Evolutionary conservation across 2,888 invertebrate genomes (phyloP), one percentile per base, ranked within the genome.

Genomic region (Linyphia triangularis): DNA sequence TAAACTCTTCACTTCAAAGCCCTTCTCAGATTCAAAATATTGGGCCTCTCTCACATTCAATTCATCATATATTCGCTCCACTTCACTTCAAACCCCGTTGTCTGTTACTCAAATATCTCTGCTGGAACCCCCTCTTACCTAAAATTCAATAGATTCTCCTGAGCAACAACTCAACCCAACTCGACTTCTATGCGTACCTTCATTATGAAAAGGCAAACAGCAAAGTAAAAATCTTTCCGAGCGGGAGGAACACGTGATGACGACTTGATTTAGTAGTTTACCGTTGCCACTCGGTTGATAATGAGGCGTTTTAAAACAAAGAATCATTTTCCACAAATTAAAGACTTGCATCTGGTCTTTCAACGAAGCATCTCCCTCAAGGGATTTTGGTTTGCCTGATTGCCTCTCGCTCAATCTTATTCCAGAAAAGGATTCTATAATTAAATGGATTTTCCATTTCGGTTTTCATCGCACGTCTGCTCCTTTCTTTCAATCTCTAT

Each of bases 281-380:
- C 43, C 24, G 40, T 61, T 22, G 24, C 61, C 59, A 61, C 30
- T 51, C 40, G 9, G 37, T 13, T 61, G 61, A 69, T 22, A 40
- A 78, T 70, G 81, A 82, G 28, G 28, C 70, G 59, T 28, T 72
- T 82, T 82, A 61, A 82, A 82, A 82, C 69, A 82, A 82, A 82
- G 70, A 70, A 82, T 61, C 61, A n/a, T 70, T 70, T 82, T 59
- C 61, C 59, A 26, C 59, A 70, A 40, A 69, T 82, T 59, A 82
- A 82, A 51, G 51, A 0, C 51, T 40, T 40, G 40, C 40, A 40
- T 51, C 51, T 51, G 51, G 16, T 13, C 51, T 51, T 51, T 51
- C 51, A 51, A 16, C 51, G 33, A 9, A 33, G 37, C 28, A 2
- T 19, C 33, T 33, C 28, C 24, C 78, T 19, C 19, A 9, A n/a